Evolutionary conservation across 2,797 vertebrate species (phyloP), one percentile per base, ranked within the genome.

Genomic region (Ceryle rudis): DNA sequence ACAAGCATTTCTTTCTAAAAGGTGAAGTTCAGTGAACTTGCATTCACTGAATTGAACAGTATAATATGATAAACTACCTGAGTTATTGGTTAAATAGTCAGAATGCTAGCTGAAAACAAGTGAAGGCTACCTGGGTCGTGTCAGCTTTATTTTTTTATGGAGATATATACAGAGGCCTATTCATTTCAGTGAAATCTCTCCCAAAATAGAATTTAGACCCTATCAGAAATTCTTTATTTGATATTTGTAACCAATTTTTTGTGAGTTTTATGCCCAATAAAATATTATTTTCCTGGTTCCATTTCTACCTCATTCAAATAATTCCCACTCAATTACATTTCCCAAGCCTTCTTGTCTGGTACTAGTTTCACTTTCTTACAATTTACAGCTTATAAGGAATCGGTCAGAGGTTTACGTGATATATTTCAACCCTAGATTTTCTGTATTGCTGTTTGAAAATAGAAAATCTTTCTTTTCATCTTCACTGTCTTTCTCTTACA

Each of bases 401-500:
- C 46, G 87, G 92, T 89, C 92, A 93, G 88, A 96, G 93, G 87
- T 88, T 94, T 96, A 91, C 2, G 0, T 62, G 90, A 80, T 95
- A 69, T 81, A 86, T 86, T 93, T 35, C 44, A 80, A 33, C 46
- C 47, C 61, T 78, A 87, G 78, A 88, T 94, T 89, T 93, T 93
- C 81, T 92, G 42, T 91, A 94, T 81, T 84, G 79, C 82, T 83
- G 35, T 92, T 92, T 95, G 92, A 89, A 96, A 95, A 95, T 84
- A 85, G 91, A 92, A 90, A 89, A 96, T 88, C 62, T 92, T 81
- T 95, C 84, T 89, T 95, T 93, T 89, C 77, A 95, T 91, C 77
- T 78, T 84, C 89, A 94, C 71, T 80, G 90, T 91, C 90, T 96
- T 87, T 95, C 60, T 83, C 78, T 89, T 91, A 95, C 92, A 95